A percentile compares a stretch with the other conserved stretches of the same genome.
Conservation (phyloP, 2,888 invertebrate species). For the Brachyopa scutellaris region DNA sequence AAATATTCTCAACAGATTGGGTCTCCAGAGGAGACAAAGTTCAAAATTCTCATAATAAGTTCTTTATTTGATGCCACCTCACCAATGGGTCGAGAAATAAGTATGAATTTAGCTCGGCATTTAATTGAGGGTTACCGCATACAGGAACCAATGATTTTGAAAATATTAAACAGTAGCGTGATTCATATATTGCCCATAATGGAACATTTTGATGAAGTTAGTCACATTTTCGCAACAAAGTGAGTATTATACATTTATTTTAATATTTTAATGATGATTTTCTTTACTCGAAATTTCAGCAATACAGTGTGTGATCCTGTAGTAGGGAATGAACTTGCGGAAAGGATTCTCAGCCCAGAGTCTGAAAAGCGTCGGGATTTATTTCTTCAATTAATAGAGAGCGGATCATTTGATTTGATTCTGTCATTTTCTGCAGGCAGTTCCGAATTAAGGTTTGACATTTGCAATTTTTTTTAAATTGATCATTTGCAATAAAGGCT, state of each 20-base stretch:
- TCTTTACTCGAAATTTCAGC: constrained; percentile 72
- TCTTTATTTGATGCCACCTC: constrained; percentile 90
- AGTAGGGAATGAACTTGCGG: constrained; percentile 85
- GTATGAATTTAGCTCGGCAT: constrained; percentile 91
- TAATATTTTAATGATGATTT: not conserved
- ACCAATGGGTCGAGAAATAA: constrained; percentile 92
- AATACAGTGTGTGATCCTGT: constrained; percentile 80
- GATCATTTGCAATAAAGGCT: not conserved
- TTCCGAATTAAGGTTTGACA: constrained; percentile 85
- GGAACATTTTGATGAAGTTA: constrained; percentile 77
- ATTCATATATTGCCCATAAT: constrained; percentile 89
- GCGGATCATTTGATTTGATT: constrained; percentile 87
- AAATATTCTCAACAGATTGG: constrained; percentile 85
- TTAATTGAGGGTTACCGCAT: constrained; percentile 87
- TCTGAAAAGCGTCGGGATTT: constrained; percentile 78
- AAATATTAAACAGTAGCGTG: constrained; percentile 87
- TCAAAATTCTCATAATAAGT: constrained; percentile 92
- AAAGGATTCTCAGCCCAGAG: constrained; percentile 83
- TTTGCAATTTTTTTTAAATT: constrained; percentile 34
- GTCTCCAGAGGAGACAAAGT: constrained; percentile 90
- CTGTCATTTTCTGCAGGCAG: constrained; percentile 89
- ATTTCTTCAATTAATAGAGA: constrained; percentile 86
- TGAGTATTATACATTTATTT: constrained; percentile 70
- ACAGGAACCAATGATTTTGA: constrained; percentile 86
- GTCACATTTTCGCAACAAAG: constrained; percentile 77